Evolutionary conservation across 2,113 vertebrate genomes (phyloP), one percentile per base, ranked within the genome.

Genomic region (Aleadryas rufinucha): DNA sequence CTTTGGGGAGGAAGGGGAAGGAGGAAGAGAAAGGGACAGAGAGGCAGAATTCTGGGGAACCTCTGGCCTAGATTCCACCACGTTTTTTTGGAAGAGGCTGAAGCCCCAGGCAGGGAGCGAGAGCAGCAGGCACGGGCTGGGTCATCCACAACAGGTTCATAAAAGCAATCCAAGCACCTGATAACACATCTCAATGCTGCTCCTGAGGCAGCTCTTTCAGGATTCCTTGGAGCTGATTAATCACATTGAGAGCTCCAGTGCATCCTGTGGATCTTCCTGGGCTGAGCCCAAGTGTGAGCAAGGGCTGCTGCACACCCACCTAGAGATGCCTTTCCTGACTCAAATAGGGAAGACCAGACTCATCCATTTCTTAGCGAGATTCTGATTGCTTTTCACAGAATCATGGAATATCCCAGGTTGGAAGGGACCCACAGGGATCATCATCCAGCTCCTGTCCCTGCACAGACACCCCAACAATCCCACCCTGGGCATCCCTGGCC

Each of bases 361-460:
- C 64, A 82, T 35, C 54, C 33, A 47, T 56, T 75, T 66, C 45
- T 83, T n/a, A 72, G 1, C 41, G 68, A 79, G 24, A 64, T 30
- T 61, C n/a, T 49, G 20, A 66, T 37, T 27, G 13, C 10, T 70
- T 83, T 37, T 17, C 49, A 71, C 41, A 47, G n/a, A 41, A n/a
- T 41, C 47, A 39, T 19, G 49, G 45, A 68, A 47, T 22, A 30
- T 7, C 19, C 13, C 0, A 0, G 17, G 16, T 0, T 6, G 39
- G 70, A 76, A 54, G 7, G 44, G 28, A n/a, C 9, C 9, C 53
- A 15, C 6, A 8, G 0, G 45, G 39, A 68, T 47, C 39, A 60
- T 13, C 22, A 22, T 11, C 20, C 41, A 68, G 7, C 11, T 14
- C 45, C 45, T 4, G 61, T 9, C 16, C 69, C 53, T 47, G 53